Evolutionary conservation across 2,113 vertebrate genomes (phyloP), one percentile per base, ranked within the genome.

Genomic region (Galbula dea): DNA sequence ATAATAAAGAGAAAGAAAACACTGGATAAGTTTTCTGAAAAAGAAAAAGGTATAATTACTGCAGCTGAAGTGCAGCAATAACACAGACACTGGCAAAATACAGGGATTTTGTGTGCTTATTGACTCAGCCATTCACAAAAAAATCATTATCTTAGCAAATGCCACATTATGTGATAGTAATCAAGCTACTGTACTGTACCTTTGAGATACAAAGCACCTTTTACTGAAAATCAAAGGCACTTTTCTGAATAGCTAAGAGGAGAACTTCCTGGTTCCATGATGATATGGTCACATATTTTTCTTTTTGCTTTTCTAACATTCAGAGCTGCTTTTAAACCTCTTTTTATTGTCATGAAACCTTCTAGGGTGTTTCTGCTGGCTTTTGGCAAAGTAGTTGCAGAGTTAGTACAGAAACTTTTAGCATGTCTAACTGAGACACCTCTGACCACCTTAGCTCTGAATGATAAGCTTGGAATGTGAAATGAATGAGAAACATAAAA

Each of bases 81-180:
- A 45, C 72, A 82, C 19, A 91, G 80, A 58, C 29, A 68, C 48
- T 59, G 73, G 88, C 37, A 77, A 89, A 96, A 89, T 77, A 32
- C 27, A 57, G 69, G 29, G 34, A 86, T 94, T 92, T 89, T 59
- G 63, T 82, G 61, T 49, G 39, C 15, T 93, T 90, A 89, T 90
- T 82, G 86, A 91, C 63, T 91, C 59, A 83, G 45, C 15, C 43
- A 58, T 80, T 92, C 75, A 92, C 49, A 80, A 87, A 86, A 45
- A 91, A 85, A 22, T 93, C 3, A 45, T 96, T 96, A 91, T 86
- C 61, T 89, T 90, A 55, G 75, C 76, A 94, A 96, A 92, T 77
- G 82, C 69, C 76, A 91, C 65, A 73, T 77, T 59, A 86, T 39
- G 41, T 1, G 49, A 94, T 86, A 86, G 71, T 57, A 94, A 96